Conservation (phyloP, 2,888 invertebrate species). For the Andrena bicolor region DNA sequence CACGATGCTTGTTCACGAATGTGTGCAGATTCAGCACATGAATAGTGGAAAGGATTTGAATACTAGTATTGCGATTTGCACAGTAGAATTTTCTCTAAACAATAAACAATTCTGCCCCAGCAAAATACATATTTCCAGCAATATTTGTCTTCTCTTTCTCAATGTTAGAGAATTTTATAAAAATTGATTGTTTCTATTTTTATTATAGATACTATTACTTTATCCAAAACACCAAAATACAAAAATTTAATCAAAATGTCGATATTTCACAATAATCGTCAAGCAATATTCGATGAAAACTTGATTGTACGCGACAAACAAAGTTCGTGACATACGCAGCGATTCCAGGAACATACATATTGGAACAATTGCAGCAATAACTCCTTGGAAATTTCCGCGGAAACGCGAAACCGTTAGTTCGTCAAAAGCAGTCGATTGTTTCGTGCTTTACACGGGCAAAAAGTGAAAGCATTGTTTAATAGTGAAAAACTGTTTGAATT, state of each 20-base stretch:
- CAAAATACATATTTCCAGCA: not conserved
- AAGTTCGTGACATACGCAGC: not conserved
- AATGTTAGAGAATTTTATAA: too few species aligned
- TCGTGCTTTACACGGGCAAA: conserved; percentile 21
- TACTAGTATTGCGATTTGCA: not conserved
- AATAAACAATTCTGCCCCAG: not conserved
- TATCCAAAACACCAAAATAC: too few species aligned
- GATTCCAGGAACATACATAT: not conserved
- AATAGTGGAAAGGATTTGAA: too few species aligned
- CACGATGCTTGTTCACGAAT: too few species aligned
- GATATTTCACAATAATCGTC: not conserved
- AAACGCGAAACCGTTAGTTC: conserved; percentile 1
- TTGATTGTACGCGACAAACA: too few species aligned
- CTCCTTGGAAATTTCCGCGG: conserved; percentile 7
- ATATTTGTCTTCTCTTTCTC: not conserved
- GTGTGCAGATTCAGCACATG: too few species aligned
- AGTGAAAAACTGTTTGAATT: conserved; percentile 50
- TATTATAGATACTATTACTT: too few species aligned
- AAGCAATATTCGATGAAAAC: not conserved
- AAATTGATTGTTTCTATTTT: too few species aligned
- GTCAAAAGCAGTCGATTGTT: conserved; percentile 2
- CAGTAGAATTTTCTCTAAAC: not conserved
- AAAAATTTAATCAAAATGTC: too few species aligned
- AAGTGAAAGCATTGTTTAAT: conserved; percentile 48
- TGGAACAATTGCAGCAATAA: conserved; percentile 9